These are phyloP conservation scores for Pseudococcus viburni DNA, from an alignment of 2,888 invertebrate genomes.

Conservation along the genomic window DNA sequence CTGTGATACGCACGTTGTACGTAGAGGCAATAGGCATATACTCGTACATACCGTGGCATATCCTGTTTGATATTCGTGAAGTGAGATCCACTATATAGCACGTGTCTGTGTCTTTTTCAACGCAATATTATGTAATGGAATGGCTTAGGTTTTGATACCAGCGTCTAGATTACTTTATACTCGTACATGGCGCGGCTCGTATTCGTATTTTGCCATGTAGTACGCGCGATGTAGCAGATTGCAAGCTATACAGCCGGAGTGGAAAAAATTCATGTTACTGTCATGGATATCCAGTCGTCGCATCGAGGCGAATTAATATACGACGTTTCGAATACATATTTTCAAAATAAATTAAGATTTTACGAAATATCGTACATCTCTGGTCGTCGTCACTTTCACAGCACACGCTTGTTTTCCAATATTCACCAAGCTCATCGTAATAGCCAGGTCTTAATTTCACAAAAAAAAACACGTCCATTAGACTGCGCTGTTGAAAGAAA, in stretches of 20 bases:
- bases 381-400: neutral
- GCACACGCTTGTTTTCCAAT: no score
- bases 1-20: neutral
- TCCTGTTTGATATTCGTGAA: constrained; percentile 56
- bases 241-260: neutral
- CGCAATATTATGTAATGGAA: constrained; percentile 33
- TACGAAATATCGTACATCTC: neutral
- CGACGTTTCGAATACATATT: neutral
- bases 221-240: neutral
- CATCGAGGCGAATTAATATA: neutral
- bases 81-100: constrained; percentile 43
- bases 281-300: neutral
- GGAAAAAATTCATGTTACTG: neutral
- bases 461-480: no score
- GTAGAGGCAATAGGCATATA: neutral
- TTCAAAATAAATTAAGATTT: neutral
- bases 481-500: no score
- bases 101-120: constrained; percentile 54
- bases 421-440: neutral
- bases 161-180: constrained; percentile 9
- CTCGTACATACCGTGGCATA: constrained; percentile 19
- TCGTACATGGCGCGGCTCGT: neutral
- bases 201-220: neutral
- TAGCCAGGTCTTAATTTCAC: neutral
- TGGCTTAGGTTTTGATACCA: neutral